Evolutionary conservation across 2,797 vertebrate genomes (phyloP), one percentile per base, ranked within the genome.

Genomic region (Nannoperca australis): DNA sequence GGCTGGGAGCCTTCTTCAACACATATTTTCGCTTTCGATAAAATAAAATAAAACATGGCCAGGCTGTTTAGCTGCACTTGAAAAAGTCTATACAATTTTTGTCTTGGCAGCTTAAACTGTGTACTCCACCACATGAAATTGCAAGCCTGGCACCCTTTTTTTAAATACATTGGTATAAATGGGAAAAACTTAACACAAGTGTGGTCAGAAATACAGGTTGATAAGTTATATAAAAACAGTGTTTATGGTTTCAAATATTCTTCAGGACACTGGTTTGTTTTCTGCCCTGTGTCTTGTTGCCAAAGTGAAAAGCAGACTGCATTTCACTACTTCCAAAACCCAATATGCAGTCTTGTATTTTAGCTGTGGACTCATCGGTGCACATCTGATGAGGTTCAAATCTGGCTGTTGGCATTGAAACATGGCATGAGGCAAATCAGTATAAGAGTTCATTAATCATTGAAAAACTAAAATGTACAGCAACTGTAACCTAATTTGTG

Each of bases 401-500:
- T 40, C 20, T 72, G 49, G 55, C 53, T 30, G 58, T 70, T 85
- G 24, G 24, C 71, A 54, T 4, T 67, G 71, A 82, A 77, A 54
- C 63, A 44, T 51, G 49, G 53, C 61, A 71, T 11, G 42, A 71
- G n/a, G 82, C 59, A 68, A 81, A 73, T 70, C 20, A 66, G 78
- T 54, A 88, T 81, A 50, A 24, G 17, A 77, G 81, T 79, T 84
- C 76, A 82, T 89, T 81, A 88, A 81, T 42, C 22, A 22, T 49
- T 79, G 56, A 70, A 64, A 81, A 84, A 70, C 20, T 54, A 59
- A 70, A 88, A 85, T 40, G 65, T 62, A 70, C 68, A 82, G 64
- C 44, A 47, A 86, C 67, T 49, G 56, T 71, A 70, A 78, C 71
- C 50, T 66, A 49, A 79, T 91, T 87, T 90, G 78, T 60, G 51